phyloP scores from a whole-genome alignment of 2,888 invertebrate species.

The Agrochola circellaris region DNA sequence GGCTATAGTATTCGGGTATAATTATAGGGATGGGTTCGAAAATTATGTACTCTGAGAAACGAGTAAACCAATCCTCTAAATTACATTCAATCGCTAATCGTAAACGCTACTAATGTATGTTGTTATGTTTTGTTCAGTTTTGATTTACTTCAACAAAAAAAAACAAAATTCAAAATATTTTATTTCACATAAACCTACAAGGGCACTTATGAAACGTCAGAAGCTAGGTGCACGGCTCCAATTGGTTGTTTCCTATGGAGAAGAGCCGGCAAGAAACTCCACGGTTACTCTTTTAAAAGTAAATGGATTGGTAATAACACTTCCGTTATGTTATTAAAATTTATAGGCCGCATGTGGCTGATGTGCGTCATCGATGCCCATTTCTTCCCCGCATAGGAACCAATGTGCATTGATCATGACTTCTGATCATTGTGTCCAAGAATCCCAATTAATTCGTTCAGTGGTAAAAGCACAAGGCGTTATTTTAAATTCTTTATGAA shows the following conservation, averaged over 20 bases:
- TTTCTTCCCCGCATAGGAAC: not conserved
- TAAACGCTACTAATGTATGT: conserved; percentile 30
- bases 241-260: too few relatives aligned
- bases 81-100: conserved; percentile 9
- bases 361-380: not conserved
- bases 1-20: not conserved
- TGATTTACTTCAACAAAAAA: too few relatives aligned
- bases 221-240: too few relatives aligned
- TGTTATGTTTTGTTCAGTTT: not conserved
- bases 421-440: not conserved
- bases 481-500: not conserved
- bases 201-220: too few relatives aligned
- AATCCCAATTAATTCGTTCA: not conserved
- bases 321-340: not conserved
- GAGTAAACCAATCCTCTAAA: conserved; percentile 22
- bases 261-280: too few relatives aligned
- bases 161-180: too few relatives aligned
- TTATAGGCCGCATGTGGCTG: too few relatives aligned
- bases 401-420: not conserved
- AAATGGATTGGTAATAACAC: too few relatives aligned
- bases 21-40: conserved; percentile 17
- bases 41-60: conserved; percentile 22
- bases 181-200: too few relatives aligned
- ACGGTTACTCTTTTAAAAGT: too few relatives aligned
- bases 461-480: not conserved